Conservation (phyloP, 2,113 vertebrate species). For the Sapayoa aenigma region DNA sequence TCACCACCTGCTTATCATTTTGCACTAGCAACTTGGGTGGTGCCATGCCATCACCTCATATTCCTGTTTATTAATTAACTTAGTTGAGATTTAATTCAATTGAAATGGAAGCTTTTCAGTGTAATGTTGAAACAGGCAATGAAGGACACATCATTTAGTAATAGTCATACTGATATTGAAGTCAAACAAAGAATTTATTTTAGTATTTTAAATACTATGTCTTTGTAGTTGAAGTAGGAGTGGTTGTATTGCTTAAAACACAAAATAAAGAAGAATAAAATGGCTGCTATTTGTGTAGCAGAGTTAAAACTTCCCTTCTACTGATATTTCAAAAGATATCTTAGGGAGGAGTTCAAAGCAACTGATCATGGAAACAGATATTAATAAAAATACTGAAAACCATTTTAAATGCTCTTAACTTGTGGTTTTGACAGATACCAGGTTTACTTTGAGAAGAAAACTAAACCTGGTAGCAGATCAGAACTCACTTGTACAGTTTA, state of each 20-base stretch:
- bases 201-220: background rate
- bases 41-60: background rate
- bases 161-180: background rate
- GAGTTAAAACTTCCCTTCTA: background rate
- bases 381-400: background rate
- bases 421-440: background rate
- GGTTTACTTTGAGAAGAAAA: background rate
- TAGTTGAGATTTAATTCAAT: conserved; percentile 29
- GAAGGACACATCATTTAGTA: background rate
- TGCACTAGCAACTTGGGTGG: conserved; percentile 23
- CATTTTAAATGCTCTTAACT: background rate
- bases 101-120: conserved; percentile 31
- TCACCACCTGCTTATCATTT: background rate
- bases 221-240: background rate
- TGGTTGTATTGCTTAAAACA: background rate
- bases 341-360: background rate
- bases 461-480: background rate
- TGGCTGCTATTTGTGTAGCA: background rate
- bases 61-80: conserved; percentile 46
- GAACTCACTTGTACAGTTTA: background rate
- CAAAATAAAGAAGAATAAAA: background rate
- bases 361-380: background rate
- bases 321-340: background rate
- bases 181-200: background rate
- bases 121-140: background rate